Conservation (phyloP, 1,140 invertebrate species). For the Pinna nobilis region DNA sequence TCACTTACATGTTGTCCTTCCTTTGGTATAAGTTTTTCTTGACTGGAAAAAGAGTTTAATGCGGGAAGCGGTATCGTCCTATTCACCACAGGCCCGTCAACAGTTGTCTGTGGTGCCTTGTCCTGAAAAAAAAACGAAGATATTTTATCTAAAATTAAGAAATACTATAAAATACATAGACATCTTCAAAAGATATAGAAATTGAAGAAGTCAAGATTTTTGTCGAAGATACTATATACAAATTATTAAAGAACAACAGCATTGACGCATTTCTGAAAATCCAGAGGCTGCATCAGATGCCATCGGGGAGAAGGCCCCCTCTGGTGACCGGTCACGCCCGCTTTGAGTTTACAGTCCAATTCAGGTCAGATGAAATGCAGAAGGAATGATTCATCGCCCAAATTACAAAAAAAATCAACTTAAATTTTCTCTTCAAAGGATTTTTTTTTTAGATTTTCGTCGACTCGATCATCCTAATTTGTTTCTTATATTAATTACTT, state of each 20-base stretch:
- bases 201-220: not conserved
- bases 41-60: constrained; percentile 30
- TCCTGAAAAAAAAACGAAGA: constrained; percentile 31
- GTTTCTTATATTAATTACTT: constrained; percentile 12
- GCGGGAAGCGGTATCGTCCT: constrained; percentile 55
- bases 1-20: not conserved
- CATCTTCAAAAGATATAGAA: not conserved
- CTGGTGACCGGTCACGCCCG: too few species aligned
- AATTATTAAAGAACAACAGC: not conserved
- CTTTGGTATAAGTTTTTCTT: constrained; percentile 23
- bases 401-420: not conserved
- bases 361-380: not conserved
- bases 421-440: not conserved
- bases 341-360: not conserved
- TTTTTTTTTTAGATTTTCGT: not conserved
- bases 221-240: not conserved
- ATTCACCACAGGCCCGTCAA: constrained; percentile 50
- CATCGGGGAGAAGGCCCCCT: too few species aligned
- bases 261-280: not conserved
- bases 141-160: not conserved
- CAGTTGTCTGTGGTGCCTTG: constrained; percentile 44
- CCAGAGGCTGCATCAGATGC: not conserved
- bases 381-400: not conserved
- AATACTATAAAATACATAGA: not conserved
- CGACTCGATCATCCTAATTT: too few species aligned